phyloP scores from a whole-genome alignment of 2,888 invertebrate species.

The Andricus quercusramuli region DNA sequence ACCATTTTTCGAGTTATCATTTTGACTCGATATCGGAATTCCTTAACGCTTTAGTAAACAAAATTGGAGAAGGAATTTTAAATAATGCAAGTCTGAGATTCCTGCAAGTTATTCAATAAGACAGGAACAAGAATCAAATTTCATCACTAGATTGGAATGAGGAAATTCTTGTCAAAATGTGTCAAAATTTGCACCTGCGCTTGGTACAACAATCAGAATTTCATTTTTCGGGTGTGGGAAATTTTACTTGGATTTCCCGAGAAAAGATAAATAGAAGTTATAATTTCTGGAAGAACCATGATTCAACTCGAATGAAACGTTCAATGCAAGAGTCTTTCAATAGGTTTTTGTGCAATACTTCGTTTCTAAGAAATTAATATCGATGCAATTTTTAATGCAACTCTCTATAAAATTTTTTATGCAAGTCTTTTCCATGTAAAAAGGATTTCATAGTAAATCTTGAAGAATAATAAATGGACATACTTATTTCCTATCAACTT shows the following conservation, averaged over 20 bases:
- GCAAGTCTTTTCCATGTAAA: not conserved
- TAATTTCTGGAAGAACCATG: not conserved
- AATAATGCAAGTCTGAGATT: not conserved
- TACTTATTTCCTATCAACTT: not conserved
- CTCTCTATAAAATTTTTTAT: not conserved
- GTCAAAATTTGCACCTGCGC: slow-evolving; percentile 4
- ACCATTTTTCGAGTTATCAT: not conserved
- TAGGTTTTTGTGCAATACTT: not conserved
- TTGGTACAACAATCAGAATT: not conserved
- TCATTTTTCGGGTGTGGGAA: not conserved
- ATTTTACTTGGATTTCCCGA: not conserved
- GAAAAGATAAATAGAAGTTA: not conserved
- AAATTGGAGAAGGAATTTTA: not conserved
- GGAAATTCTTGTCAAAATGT: slow-evolving; percentile 7
- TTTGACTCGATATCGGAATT: not conserved
- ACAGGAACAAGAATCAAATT: slow-evolving; percentile 1
- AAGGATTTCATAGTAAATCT: not conserved
- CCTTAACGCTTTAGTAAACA: not conserved
- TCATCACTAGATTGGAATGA: slow-evolving; percentile 4
- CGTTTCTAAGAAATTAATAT: slow-evolving; percentile 13
- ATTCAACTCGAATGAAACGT: slow-evolving; percentile 2
- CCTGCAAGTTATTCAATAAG: not conserved
- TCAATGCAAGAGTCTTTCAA: not conserved
- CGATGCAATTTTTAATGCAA: not conserved
- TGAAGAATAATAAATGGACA: not conserved